Percentiles rank a stretch among this genome's conserved stretches.
Conservation (phyloP, 2,888 invertebrate species). For the Linyphia triangularis region DNA sequence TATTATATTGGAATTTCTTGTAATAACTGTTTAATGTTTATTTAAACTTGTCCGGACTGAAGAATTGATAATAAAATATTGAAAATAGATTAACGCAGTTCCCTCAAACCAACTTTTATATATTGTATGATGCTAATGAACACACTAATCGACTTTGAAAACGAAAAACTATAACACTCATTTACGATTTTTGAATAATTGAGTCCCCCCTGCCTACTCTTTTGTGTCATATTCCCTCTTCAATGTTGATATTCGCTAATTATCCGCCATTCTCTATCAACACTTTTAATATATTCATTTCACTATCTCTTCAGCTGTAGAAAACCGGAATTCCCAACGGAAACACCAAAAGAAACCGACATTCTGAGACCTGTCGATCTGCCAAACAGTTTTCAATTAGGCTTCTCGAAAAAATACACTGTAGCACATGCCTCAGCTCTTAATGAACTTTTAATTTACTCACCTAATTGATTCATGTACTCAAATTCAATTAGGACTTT, state of each 20-base stretch:
- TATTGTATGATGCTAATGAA: neutral
- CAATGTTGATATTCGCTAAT: constrained; percentile 33
- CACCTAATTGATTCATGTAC: constrained; percentile 32
- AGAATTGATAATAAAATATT: neutral
- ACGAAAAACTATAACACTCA: neutral
- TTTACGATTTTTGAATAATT: too few relatives aligned
- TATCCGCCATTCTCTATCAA: neutral
- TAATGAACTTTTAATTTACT: constrained; percentile 58
- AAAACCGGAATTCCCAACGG: neutral
- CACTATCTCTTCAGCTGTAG: neutral
- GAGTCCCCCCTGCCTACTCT: neutral
- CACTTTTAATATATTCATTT: constrained; percentile 2
- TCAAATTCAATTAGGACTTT: constrained; percentile 30
- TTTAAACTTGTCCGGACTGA: too few relatives aligned
- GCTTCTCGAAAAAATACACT: neutral
- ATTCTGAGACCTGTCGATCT: neutral
- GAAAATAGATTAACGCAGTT: neutral
- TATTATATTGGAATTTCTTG: too few relatives aligned
- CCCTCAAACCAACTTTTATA: neutral
- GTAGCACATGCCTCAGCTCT: neutral
- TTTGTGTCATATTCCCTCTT: neutral
- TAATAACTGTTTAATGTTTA: too few relatives aligned
- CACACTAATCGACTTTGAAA: neutral
- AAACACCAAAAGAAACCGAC: neutral
- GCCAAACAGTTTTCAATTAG: constrained; percentile 49